Percentiles rank a stretch among this genome's conserved stretches.
Conservation (phyloP, 37 sponge, comb jelly and placozoan species). For the Cliona cf. orientalis region DNA sequence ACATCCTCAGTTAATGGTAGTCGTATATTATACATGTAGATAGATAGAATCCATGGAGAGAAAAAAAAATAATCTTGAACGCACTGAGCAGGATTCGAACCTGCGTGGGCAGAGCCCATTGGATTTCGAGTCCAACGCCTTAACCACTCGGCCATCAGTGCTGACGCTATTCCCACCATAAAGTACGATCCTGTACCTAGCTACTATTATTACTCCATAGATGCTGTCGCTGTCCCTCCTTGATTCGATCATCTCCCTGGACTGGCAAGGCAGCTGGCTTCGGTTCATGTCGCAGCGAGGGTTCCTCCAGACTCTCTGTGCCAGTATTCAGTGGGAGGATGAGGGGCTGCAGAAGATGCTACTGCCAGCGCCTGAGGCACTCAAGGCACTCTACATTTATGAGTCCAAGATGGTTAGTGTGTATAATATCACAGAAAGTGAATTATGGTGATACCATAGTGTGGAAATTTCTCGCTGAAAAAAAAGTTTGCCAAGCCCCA, state of each 20-base stretch:
- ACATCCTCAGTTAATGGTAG: too few species aligned
- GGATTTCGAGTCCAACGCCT: too few species aligned
- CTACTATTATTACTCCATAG: constrained; percentile 21
- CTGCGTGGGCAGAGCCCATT: too few species aligned
- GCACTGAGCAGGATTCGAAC: too few species aligned
- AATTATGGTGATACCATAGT: not conserved
- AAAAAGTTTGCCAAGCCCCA: too few species aligned
- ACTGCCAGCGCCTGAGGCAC: constrained; percentile 67
- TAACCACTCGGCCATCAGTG: too few species aligned
- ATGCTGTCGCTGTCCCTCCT: constrained; percentile 91
- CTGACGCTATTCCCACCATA: too few species aligned
- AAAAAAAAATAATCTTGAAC: too few species aligned
- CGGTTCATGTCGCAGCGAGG: constrained; percentile 67
- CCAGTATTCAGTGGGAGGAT: constrained; percentile 84
- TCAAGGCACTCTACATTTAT: constrained; percentile 85
- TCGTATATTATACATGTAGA: too few species aligned
- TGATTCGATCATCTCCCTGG: constrained; percentile 70
- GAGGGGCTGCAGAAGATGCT: constrained; percentile 73
- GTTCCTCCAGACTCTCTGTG: constrained; percentile 73
- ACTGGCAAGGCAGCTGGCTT: constrained; percentile 79
- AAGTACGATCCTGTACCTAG: not conserved
- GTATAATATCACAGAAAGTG: not conserved
- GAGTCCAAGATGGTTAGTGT: constrained; percentile 91
- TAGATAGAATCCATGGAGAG: too few species aligned
- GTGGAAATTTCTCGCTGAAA: too few species aligned